These are phyloP conservation scores for Meloidogyne chitwoodi DNA, from an alignment of 1,140 invertebrate species.

Conservation along the genomic window DNA sequence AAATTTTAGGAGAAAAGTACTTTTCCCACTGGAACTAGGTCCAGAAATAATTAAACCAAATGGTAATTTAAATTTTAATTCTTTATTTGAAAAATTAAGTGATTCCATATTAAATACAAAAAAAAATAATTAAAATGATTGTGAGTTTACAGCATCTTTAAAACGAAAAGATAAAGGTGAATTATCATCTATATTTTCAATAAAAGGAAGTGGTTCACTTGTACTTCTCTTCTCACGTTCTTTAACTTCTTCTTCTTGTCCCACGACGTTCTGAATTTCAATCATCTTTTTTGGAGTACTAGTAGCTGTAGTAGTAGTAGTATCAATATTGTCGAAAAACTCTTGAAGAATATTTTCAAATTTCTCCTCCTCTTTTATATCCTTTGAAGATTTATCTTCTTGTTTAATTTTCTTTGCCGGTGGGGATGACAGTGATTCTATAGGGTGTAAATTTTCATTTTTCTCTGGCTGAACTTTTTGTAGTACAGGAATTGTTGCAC, in stretches of 20 bases:
- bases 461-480: not conserved
- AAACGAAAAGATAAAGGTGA: not conserved
- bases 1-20: too few relatives aligned
- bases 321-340: not conserved
- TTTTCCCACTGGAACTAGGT: too few relatives aligned
- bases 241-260: not conserved
- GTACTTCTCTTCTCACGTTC: not conserved
- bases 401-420: not conserved
- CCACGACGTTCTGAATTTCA: not conserved
- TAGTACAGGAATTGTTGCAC: not conserved
- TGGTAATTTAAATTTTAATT: too few relatives aligned
- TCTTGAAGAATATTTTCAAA: not conserved
- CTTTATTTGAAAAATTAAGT: too few relatives aligned
- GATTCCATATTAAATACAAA: not conserved
- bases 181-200: not conserved
- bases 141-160: not conserved
- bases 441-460: not conserved
- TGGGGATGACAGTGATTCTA: not conserved
- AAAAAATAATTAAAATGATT: not conserved
- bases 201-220: not conserved
- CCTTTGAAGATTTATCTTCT: not conserved
- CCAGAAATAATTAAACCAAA: too few relatives aligned
- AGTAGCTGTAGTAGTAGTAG: not conserved
- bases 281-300: not conserved
- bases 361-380: not conserved